phyloP scores from a whole-genome alignment of 2,888 invertebrate species.

The Linyphia triangularis region DNA sequence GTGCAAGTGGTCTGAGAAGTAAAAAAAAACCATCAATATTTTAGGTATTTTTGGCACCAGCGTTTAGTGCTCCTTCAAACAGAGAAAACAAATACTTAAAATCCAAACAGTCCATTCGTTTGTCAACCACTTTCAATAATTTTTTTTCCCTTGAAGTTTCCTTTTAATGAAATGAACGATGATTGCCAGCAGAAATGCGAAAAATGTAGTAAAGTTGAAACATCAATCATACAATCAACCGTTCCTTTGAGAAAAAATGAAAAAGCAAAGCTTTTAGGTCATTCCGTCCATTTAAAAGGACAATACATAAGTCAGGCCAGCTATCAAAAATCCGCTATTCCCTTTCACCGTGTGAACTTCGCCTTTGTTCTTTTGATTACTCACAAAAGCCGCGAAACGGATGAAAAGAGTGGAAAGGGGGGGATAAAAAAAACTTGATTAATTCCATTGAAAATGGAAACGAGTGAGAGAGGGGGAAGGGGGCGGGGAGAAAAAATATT shows the following conservation, averaged over 20 bases:
- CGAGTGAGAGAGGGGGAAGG: conserved; percentile 1
- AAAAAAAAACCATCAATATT: conserved; percentile 38
- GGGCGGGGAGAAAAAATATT: conserved; percentile 37
- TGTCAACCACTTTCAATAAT: conserved; percentile 13
- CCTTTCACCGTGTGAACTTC: conserved; percentile 58
- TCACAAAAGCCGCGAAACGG: conserved; percentile 52
- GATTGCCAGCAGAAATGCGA: conserved; percentile 35
- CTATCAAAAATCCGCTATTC: conserved; percentile 60
- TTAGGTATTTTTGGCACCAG: conserved; percentile 29
- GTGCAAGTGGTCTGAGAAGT: background rate
- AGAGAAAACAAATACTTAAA: conserved; percentile 34
- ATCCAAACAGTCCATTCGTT: conserved; percentile 22
- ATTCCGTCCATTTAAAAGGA: conserved; percentile 59
- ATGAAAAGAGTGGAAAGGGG: conserved; percentile 49
- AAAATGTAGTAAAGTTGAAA: conserved; percentile 52
- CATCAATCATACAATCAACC: conserved; percentile 68
- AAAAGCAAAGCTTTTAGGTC: conserved; percentile 64
- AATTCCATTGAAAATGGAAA: conserved; percentile 67
- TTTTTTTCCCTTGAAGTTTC: conserved; percentile 30
- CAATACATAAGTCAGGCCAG: conserved; percentile 56
- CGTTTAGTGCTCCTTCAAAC: background rate
- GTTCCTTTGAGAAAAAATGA: conserved; percentile 35
- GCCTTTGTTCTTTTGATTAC: conserved; percentile 63
- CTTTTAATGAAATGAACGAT: conserved; percentile 27
- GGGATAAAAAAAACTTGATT: conserved; percentile 62